Conservation (phyloP, 2,888 invertebrate species). For the Drosophila flavopinicola region DNA sequence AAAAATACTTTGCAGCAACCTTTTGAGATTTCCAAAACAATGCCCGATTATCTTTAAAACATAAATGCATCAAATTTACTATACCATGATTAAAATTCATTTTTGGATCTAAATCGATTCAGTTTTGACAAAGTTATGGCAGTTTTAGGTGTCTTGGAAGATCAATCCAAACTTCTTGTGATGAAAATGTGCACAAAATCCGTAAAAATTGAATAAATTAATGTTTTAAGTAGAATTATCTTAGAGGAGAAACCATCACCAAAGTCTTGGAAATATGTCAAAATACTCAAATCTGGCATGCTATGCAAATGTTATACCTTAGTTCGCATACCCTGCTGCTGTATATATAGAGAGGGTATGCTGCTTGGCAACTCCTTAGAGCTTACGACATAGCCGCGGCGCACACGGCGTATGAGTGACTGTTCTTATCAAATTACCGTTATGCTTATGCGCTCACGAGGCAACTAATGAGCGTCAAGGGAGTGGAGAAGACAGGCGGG, state of each 20-base stretch:
- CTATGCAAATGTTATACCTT: conserved; percentile 1
- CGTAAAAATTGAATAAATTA: too few species aligned
- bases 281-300: too few species aligned
- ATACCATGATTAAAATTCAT: neutral
- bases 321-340: neutral
- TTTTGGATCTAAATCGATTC: neutral
- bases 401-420: conserved; percentile 54
- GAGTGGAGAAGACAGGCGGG: neutral
- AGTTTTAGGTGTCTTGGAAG: neutral
- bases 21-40: neutral
- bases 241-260: neutral
- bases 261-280: neutral
- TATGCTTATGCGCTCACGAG: conserved; percentile 40
- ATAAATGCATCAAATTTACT: too few species aligned
- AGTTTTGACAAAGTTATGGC: neutral
- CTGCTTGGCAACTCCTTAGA: conserved; percentile 40
- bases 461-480: conserved; percentile 29
- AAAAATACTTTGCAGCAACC: neutral
- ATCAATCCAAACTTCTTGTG: neutral
- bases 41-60: neutral
- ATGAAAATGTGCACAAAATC: too few species aligned
- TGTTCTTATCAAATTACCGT: conserved; percentile 65
- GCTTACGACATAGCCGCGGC: conserved; percentile 29
- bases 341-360: conserved; percentile 1
- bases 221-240: neutral